Conservation (phyloP, 1,140 invertebrate species). For the Pemphigus obesinymphae region DNA sequence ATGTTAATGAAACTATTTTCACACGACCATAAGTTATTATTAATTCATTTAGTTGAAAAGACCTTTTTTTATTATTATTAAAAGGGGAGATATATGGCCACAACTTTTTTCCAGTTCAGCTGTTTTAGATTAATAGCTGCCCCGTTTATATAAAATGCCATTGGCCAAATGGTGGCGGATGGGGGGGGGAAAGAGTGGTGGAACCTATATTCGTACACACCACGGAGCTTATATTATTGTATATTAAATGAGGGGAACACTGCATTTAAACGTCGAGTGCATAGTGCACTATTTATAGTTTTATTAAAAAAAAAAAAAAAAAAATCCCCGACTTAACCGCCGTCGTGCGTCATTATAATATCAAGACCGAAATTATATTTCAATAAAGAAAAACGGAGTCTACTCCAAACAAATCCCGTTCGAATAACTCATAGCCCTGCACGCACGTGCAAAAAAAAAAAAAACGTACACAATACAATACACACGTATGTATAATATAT, state of each 20-base stretch:
- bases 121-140: constrained; percentile 2
- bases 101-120: not conserved
- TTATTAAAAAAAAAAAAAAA: not conserved
- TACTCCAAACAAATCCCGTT: too few relatives aligned
- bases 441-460: too few relatives aligned
- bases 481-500: too few relatives aligned
- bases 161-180: not conserved
- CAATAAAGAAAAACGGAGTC: too few relatives aligned
- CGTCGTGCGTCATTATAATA: not conserved
- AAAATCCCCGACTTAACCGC: not conserved
- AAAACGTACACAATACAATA: too few relatives aligned
- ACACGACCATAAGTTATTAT: not conserved
- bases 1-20: not conserved
- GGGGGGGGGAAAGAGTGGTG: too few relatives aligned
- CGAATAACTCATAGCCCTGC: too few relatives aligned
- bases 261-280: not conserved
- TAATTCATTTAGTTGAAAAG: not conserved
- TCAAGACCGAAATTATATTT: not conserved
- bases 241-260: too few relatives aligned
- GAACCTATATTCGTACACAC: too few relatives aligned
- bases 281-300: not conserved
- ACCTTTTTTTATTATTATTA: not conserved
- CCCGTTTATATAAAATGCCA: not conserved
- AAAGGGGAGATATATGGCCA: not conserved
- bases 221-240: too few relatives aligned